Evolutionary conservation across 2,113 vertebrate genomes (phyloP), one percentile per base, ranked within the genome.

Genomic region (Gobiocypris rarus): DNA sequence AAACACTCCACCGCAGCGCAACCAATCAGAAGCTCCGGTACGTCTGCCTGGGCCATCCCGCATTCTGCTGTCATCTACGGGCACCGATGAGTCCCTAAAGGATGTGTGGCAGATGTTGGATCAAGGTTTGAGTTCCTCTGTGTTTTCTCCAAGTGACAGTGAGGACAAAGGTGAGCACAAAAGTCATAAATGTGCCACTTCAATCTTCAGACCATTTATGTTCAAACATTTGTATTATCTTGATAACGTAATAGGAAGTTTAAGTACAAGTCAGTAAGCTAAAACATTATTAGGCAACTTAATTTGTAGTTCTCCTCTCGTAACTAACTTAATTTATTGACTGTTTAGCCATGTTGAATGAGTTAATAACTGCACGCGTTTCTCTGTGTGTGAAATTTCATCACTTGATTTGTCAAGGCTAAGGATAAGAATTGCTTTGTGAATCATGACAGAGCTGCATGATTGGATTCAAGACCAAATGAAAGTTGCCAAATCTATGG

Each of bases 51-150:
- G 86, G 71, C 81, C 86, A 28, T 65, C 87, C 19, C 69, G 74
- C 38, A 86, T 41, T 41, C 70, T 69, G 3, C 54, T 89, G n/a
- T 93, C 92, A 17, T 94, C 95, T 0, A 88, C 92, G 22, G 86
- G 88, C 22, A 90, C 86, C 0, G 88, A 87, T 61, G 80, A 77
- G 0, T 95, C 94, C 11, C 92, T 95, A 67, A 95, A 94, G 78
- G 93, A 93, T 54, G 85, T 95, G 52, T 97, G 96, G 95, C 93
- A 92, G 81, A 86, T 93, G 24, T 86, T 94, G 63, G 96, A 96
- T 63, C 89, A 26, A 73, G 93, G 89, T 10, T 93, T 94, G 34
- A 96, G 92, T 81, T 88, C 92, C 71, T 94, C 94, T 1, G 0
- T 91, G 58, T 85, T 90, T 52, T 91, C 93, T 50, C 79, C 92